phyloP scores from a whole-genome alignment of 2,797 vertebrate species.

The Cossypha niveicapilla region DNA sequence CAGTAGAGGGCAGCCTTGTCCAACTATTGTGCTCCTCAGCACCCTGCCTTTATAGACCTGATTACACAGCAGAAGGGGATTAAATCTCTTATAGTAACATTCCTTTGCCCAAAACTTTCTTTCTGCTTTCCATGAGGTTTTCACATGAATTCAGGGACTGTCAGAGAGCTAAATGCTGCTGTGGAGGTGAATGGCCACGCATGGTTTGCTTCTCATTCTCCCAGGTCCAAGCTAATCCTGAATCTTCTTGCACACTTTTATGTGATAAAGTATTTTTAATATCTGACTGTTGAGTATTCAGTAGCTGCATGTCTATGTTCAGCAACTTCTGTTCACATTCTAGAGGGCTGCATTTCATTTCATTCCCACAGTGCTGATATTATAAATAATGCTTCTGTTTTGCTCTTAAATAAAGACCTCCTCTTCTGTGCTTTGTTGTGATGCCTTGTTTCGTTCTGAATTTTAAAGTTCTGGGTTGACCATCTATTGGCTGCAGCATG shows the following conservation, averaged over 20 bases:
- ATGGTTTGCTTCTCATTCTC: background rate
- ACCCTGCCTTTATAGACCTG: background rate
- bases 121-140: background rate
- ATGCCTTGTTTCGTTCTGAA: background rate
- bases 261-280: background rate
- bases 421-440: background rate
- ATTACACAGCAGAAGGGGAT: background rate
- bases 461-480: background rate
- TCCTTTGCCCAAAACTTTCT: background rate
- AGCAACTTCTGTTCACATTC: background rate
- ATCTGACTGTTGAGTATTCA: background rate
- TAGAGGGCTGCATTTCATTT: background rate
- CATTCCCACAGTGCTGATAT: background rate
- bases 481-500: background rate
- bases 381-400: background rate
- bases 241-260: background rate
- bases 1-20: slow-evolving; percentile 38
- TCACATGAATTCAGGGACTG: background rate
- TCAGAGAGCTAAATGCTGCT: background rate
- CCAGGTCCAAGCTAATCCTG: background rate
- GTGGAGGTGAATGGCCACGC: background rate
- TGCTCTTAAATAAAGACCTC: background rate
- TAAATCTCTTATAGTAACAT: background rate
- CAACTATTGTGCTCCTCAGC: background rate
- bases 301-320: background rate